Percentiles rank a stretch among this genome's conserved stretches.
Evolutionary conservation across 2,888 invertebrate species (phyloP).

Genomic region (Oscheius sp.): DNA sequence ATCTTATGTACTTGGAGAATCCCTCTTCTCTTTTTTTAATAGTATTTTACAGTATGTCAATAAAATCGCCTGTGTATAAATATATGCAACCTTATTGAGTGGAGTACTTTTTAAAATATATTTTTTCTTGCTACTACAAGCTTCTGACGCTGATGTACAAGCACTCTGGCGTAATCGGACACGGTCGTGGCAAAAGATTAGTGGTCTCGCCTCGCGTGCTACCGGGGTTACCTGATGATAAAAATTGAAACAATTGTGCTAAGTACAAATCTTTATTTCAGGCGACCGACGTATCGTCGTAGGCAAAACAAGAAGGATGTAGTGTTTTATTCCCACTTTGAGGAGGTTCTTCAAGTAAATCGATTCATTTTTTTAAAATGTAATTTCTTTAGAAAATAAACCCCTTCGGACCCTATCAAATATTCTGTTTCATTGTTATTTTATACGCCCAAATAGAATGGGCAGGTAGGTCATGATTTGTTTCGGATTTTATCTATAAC

Average conservation of each 20-base stretch:
- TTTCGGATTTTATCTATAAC: neutral
- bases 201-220: slow-evolving; percentile 20
- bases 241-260: slow-evolving; percentile 9
- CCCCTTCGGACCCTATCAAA: slow-evolving; percentile 65
- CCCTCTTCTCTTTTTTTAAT: too few species aligned
- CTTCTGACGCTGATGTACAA: too few species aligned
- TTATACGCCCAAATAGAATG: slow-evolving; percentile 65
- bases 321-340: slow-evolving; percentile 55
- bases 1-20: too few species aligned
- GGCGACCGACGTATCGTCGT: slow-evolving; percentile 19
- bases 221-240: slow-evolving; percentile 10
- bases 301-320: slow-evolving; percentile 43
- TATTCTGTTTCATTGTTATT: slow-evolving; percentile 65
- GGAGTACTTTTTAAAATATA: too few species aligned
- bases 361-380: neutral
- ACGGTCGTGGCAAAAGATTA: slow-evolving; percentile 30
- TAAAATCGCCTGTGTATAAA: too few species aligned
- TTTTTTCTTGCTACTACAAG: too few species aligned
- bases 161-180: slow-evolving; percentile 17
- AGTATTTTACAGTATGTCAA: too few species aligned
- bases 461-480: too few species aligned
- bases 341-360: slow-evolving; percentile 47
- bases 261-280: neutral
- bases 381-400: slow-evolving; percentile 43
- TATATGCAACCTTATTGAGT: too few species aligned